Evolutionary conservation across 2,888 invertebrate genomes (phyloP).

Genomic region (Apodemia mormo): DNA sequence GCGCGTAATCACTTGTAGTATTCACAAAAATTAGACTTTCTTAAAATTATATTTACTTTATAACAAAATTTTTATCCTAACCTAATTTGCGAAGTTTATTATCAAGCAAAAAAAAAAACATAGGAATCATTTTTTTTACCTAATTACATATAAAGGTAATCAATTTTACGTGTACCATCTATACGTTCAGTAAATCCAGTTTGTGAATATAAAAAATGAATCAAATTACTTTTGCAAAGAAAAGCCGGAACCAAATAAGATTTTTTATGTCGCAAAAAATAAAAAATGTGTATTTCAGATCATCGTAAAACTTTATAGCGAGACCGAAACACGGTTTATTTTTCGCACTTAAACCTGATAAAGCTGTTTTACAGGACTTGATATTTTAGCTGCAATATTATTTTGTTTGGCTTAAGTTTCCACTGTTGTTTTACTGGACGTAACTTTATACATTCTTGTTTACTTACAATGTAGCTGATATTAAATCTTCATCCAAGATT

Average conservation of each 20-base stretch:
- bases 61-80: too few relatives aligned
- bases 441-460: constrained; percentile 2
- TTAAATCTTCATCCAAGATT: neutral
- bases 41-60: too few relatives aligned
- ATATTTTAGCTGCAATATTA: constrained; percentile 20
- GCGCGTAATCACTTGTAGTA: too few relatives aligned
- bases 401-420: constrained; percentile 8
- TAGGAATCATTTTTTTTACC: neutral
- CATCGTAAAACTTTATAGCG: constrained; percentile 42
- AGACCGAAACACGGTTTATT: constrained; percentile 40
- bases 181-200: neutral
- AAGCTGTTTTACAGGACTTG: constrained; percentile 30
- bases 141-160: neutral
- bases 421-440: neutral
- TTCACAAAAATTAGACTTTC: too few relatives aligned
- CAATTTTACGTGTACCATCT: neutral
- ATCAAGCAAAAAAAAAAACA: neutral
- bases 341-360: constrained; percentile 39
- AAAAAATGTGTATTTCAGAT: constrained; percentile 36
- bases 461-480: neutral
- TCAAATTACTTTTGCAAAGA: neutral
- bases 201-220: neutral
- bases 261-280: constrained; percentile 17
- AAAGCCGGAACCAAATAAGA: constrained; percentile 16
- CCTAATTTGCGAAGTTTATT: neutral